Evolutionary conservation across 2,888 invertebrate species (phyloP), one percentile per base, ranked within the genome.

Genomic region (Cecidostiba fungosa): DNA sequence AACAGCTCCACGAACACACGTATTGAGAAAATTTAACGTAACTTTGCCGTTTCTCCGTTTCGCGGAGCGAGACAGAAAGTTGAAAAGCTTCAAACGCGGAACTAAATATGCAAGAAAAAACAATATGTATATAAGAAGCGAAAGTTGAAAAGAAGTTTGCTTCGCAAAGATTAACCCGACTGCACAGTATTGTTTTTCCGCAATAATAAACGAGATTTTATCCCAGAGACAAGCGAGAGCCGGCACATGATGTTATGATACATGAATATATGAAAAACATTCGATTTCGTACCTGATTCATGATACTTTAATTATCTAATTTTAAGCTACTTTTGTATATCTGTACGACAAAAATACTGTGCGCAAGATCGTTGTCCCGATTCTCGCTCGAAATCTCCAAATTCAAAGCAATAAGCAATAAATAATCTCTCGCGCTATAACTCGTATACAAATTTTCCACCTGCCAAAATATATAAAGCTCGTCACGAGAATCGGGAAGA

Each of bases 251-350:
- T 26, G 19, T 26, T 23, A 4, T 23, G 26, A 66, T 26, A 66
- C n/a, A 66, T 16, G 16, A n/a, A 66, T 26, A 26, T 14, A 29
- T 66, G 26, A 66, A 66, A 66, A 59, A 59, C 23, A 66, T 26
- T 66, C 66, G 14, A 66, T 66, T 66, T 66, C 66, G 66, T 66
- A 66, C 66, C 66, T 66, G 66, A 66, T 66, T 66, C 29, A 66
- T 59, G n/a, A 59, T 59, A 66, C 29, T 66, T 66, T 26, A 66
- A 26, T 66, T 29, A 66, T n/a, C n/a, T 66, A 66, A 66, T 66
- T 66, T 66, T 66, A 66, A 66, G 66, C 66, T 66, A 66, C 29
- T 12, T 26, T 66, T 26, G 29, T 66, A 66, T 62, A 19, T 54
- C 54, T 0, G 62, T 62, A 62, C 10, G 14, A 62, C 26, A 62